Evolutionary conservation across 2,888 invertebrate species (phyloP), one percentile per base, ranked within the genome.

Genomic region (Brachypterus glaber): DNA sequence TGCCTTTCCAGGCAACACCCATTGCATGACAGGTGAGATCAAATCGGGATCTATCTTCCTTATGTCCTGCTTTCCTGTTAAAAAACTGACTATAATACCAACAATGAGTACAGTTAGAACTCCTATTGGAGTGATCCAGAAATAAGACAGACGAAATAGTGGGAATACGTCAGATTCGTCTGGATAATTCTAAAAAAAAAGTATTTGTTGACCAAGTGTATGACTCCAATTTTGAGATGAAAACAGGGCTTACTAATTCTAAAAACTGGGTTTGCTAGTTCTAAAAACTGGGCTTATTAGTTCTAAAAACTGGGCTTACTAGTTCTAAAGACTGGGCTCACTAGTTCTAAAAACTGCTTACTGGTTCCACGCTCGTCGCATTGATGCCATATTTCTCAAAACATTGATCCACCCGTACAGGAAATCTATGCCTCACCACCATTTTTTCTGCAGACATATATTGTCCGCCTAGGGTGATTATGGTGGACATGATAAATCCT

Each of bases 111-210:
- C 82, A 0, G 78, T 72, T 0, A 72, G 33, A 1, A 82, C 70
- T 0, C 86, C 87, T 34, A 84, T 68, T 0, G 82, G 80, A 25
- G 84, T 80, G 40, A 86, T 79, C 86, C 86, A 87, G 58, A 85
- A 78, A 61, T 84, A 88, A 0, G 86, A 86, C 30, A 88, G 55
- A 7, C 82, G 76, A 64, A 85, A 87, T 9, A 86, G 58, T 0
- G 82, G 81, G 59, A 84, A 86, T 31, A 81, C 70, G 34, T 66
- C 58, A 2, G 71, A 70, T 55, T 72, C 69, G 44, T 71, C 67
- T 2, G 60, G 55, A 45, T 55, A 56, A 2, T 33, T 36, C 44
- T 49, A 32, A 15, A 46, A 43, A n/a, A n/a, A n/a, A n/a, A n/a
- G n/a, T n/a, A n/a, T n/a, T n/a, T n/a, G n/a, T n/a, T n/a, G n/a